Percentiles rank a stretch among this genome's conserved stretches.
These are phyloP conservation scores for Acipenser transmontanus DNA, from an alignment of 2,797 vertebrate genomes.

Conservation along the genomic window DNA sequence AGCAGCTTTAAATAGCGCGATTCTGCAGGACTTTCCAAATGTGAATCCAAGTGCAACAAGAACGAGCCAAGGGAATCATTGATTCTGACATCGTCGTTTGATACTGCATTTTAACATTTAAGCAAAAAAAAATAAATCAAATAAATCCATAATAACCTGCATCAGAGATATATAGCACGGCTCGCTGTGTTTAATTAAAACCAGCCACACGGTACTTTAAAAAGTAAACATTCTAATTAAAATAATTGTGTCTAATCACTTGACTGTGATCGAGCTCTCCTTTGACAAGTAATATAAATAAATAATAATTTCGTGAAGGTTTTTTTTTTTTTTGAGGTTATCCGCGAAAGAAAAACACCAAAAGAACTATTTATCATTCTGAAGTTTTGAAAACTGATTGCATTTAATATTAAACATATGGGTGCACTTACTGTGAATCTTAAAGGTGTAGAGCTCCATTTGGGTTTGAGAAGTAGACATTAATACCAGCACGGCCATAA, in stretches of 20 bases:
- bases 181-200: slow-evolving; percentile 3
- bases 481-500: too few relatives aligned
- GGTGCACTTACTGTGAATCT: not conserved
- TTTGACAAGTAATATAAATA: slow-evolving; percentile 39
- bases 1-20: too few relatives aligned
- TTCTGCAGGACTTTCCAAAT: too few relatives aligned
- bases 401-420: slow-evolving; percentile 48
- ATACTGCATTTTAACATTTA: too few relatives aligned
- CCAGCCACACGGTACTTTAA: slow-evolving; percentile 4
- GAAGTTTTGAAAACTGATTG: slow-evolving; percentile 39
- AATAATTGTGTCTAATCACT: slow-evolving; percentile 32
- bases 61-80: too few relatives aligned
- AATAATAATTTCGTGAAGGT: slow-evolving; percentile 32
- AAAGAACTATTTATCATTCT: slow-evolving; percentile 41
- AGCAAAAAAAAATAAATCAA: too few relatives aligned
- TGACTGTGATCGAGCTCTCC: slow-evolving; percentile 40
- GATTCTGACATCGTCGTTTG: too few relatives aligned
- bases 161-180: not conserved
- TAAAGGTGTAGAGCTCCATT: too few relatives aligned
- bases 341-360: slow-evolving; percentile 37
- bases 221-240: slow-evolving; percentile 28
- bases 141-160: not conserved
- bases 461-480: too few relatives aligned
- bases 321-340: slow-evolving; percentile 31
- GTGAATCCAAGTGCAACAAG: too few relatives aligned